phyloP scores from a whole-genome alignment of 2,113 vertebrate species.

The Mormyrus lacerda region DNA sequence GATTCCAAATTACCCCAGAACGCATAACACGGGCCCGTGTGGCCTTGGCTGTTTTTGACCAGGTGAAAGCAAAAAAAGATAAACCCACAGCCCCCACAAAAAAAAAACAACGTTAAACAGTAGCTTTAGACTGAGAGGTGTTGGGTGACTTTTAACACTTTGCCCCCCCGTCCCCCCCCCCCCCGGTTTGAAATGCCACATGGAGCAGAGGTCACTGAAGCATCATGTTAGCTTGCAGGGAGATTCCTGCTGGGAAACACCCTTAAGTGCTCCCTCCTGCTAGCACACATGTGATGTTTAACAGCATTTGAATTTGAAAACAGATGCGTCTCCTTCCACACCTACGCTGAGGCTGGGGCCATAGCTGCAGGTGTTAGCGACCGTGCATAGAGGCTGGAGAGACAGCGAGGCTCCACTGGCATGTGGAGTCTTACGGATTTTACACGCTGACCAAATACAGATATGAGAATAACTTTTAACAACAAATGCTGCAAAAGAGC shows the following conservation, averaged over 20 bases:
- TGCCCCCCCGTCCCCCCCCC: too few relatives aligned
- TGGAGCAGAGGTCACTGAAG: background rate
- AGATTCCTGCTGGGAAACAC: background rate
- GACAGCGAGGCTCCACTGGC: too few relatives aligned
- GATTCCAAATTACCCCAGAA: background rate
- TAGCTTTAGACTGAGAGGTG: background rate
- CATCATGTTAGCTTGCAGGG: background rate
- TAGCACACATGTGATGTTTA: background rate
- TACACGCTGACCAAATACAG: background rate
- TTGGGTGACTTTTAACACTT: background rate
- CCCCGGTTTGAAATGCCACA: background rate
- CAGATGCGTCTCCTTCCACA: background rate
- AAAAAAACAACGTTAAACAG: background rate
- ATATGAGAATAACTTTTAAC: background rate
- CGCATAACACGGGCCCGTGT: background rate
- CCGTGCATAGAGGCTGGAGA: background rate
- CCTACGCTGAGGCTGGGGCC: background rate
- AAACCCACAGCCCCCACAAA: background rate
- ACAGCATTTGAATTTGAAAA: background rate
- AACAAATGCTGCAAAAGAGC: background rate
- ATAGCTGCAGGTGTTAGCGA: background rate
- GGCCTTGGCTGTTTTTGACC: background rate
- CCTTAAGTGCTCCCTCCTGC: background rate
- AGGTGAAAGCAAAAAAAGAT: background rate
- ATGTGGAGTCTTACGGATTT: background rate